A percentile compares a stretch with the other conserved stretches of the same genome.
Conservation (phyloP, 2,797 vertebrate species). For the Valencia hispanica region DNA sequence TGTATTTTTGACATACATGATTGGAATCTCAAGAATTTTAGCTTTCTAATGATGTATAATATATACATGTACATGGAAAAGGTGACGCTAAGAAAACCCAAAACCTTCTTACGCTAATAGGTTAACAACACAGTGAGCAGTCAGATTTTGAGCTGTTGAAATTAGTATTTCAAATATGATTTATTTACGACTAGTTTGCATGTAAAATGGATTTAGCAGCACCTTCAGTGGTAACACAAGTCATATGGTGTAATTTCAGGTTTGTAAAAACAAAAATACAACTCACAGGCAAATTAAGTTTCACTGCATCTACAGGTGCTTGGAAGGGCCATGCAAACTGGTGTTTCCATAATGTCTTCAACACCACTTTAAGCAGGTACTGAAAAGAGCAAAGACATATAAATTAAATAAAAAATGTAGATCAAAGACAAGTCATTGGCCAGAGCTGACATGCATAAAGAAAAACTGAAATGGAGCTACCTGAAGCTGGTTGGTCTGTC, state of each 20-base stretch:
- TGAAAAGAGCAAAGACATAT: constrained; percentile 60
- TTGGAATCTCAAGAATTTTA: too few relatives aligned
- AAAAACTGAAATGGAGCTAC: constrained; percentile 25
- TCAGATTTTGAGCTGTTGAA: neutral
- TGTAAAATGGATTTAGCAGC: neutral
- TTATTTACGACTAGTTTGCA: neutral
- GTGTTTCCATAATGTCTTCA: constrained; percentile 94
- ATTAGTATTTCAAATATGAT: neutral
- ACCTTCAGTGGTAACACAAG: neutral
- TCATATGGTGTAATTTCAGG: neutral
- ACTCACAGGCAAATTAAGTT: constrained; percentile 92
- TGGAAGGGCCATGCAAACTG: constrained; percentile 96
- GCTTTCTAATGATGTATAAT: too few relatives aligned
- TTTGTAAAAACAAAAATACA: constrained; percentile 13
- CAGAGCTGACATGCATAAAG: neutral
- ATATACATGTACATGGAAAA: too few relatives aligned
- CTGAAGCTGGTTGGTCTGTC: constrained; percentile 92
- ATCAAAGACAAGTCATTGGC: neutral
- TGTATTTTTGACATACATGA: too few relatives aligned
- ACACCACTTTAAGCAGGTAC: constrained; percentile 91
- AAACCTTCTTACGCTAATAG: too few relatives aligned
- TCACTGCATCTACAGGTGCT: constrained; percentile 91
- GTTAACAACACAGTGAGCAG: too few relatives aligned
- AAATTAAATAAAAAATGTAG: neutral
- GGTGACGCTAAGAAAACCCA: too few relatives aligned